A percentile compares a stretch with the other conserved stretches of the same genome.
Evolutionary conservation across 1,140 invertebrate species (phyloP).

Genomic region (Myzus persicae): DNA sequence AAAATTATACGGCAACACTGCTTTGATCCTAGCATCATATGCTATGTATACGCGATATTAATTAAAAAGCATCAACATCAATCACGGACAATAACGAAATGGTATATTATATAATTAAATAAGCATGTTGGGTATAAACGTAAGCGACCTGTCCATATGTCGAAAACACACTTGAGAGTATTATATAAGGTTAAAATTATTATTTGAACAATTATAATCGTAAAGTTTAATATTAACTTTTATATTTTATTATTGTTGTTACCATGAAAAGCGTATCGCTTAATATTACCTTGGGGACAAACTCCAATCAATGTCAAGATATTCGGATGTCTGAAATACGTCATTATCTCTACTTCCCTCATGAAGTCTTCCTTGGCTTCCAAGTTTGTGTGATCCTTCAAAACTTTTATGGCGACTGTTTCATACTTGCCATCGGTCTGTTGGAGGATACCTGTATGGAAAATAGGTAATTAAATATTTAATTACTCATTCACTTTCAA

Average conservation of each 20-base stretch:
- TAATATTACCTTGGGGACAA: constrained; percentile 73
- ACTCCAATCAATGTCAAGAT: constrained; percentile 86
- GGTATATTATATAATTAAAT: background rate
- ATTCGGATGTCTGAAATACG: constrained; percentile 84
- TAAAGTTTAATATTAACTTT: too few species aligned
- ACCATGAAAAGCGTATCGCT: background rate
- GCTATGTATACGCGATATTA: background rate
- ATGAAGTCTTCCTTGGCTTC: constrained; percentile 86
- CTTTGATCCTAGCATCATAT: background rate
- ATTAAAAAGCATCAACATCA: background rate
- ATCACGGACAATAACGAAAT: background rate
- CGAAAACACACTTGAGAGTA: background rate
- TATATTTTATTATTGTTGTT: background rate
- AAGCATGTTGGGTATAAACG: background rate
- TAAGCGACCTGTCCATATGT: background rate
- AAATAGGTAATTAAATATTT: background rate
- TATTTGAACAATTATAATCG: too few species aligned
- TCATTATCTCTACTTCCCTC: constrained; percentile 90
- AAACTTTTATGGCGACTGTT: constrained; percentile 83
- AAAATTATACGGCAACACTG: background rate
- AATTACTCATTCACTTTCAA: too few species aligned
- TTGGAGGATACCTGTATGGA: background rate
- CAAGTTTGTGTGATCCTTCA: constrained; percentile 82
- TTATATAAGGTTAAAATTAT: background rate
- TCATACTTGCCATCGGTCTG: background rate